Percentiles rank a stretch among this genome's conserved stretches.
phyloP scores from a whole-genome alignment of 1,140 invertebrate species.

The Bombus picipes region DNA sequence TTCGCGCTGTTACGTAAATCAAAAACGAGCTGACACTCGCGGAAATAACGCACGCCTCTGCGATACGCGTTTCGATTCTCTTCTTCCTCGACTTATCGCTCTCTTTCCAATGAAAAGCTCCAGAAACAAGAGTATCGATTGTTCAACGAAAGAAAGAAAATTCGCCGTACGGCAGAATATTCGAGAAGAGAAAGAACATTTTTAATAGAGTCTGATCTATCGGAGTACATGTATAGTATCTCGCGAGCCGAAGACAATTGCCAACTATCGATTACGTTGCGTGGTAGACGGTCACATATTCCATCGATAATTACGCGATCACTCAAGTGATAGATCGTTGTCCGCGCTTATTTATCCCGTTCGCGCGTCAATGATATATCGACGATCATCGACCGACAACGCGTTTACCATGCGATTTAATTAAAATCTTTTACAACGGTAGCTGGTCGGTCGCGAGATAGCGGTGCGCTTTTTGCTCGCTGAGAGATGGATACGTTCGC shows the following conservation, averaged over 20 bases:
- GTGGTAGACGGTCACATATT: not conserved
- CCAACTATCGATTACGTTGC: not conserved
- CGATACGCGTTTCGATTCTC: not conserved
- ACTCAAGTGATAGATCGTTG: conserved; percentile 14
- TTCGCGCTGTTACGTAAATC: conserved; percentile 29
- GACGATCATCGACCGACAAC: not conserved
- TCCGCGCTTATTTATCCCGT: conserved; percentile 2
- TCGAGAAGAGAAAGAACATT: no score
- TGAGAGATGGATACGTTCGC: not conserved
- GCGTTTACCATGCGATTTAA: conserved; percentile 40
- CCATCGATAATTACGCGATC: conserved; percentile 1
- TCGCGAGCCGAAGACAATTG: not conserved
- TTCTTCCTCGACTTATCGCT: not conserved
- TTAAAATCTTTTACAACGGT: conserved; percentile 38
- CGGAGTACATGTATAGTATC: not conserved
- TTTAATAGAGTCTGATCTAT: not conserved
- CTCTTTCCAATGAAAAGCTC: no score
- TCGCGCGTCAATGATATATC: conserved; percentile 20
- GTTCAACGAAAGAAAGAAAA: not conserved
- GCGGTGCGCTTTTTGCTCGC: not conserved
- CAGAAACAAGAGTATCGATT: no score
- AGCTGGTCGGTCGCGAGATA: conserved; percentile 27
- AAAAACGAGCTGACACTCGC: conserved; percentile 26
- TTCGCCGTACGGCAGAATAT: not conserved
- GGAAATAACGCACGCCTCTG: not conserved